Base-by-base conservation (phyloP, 1,140 invertebrate genomes). In the Aphelenchoides fujianensis region DNA sequence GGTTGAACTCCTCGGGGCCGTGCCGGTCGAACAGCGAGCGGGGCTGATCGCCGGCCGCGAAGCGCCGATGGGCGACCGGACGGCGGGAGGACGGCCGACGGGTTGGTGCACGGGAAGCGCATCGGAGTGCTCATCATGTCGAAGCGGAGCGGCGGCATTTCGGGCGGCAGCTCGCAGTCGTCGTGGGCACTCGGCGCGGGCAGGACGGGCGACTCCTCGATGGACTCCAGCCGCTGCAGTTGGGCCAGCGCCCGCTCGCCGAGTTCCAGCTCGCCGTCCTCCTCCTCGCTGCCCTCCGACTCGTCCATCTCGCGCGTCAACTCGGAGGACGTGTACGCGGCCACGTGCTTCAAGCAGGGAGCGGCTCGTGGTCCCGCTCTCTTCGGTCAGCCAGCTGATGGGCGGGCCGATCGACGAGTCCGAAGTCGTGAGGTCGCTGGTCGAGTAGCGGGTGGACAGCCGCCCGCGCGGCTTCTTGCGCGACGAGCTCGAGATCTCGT, bases 371-470 rank as follows among this genome's bases (percentile, higher is more conserved):
- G n/a, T n/a, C n/a, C n/a, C n/a, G n/a, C n/a, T n/a, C n/a, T n/a
- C n/a, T n/a, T n/a, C n/a, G n/a, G n/a, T n/a, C n/a, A n/a, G n/a
- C n/a, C n/a, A n/a, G n/a, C n/a, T n/a, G n/a, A n/a, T n/a, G n/a
- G n/a, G n/a, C n/a, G n/a, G 5, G 19, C 5, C 55, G 34, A 59
- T 59, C 19, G 55, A 59, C 28, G 55, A 59, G 55, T 59, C 55
- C 12, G 55, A 59, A 23, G 55, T 59, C 5, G 55, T 59, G 5
- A 59, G 19, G 23, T 59, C 55, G 19, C 27, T 30, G 19, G 23
- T 59, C 12, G 27, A 30, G 55, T 59, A 23, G 34, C 5, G 34
- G 28, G 55, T 19, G 19, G 5, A 7, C 5, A 59, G 34, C 5
- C 55, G 55, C 7, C 34, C 55, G 7, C 55, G 55, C 5, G 5